Evolutionary conservation across 2,888 invertebrate genomes (phyloP), one percentile per base, ranked within the genome.

Genomic region (Lycaena phlaeas): DNA sequence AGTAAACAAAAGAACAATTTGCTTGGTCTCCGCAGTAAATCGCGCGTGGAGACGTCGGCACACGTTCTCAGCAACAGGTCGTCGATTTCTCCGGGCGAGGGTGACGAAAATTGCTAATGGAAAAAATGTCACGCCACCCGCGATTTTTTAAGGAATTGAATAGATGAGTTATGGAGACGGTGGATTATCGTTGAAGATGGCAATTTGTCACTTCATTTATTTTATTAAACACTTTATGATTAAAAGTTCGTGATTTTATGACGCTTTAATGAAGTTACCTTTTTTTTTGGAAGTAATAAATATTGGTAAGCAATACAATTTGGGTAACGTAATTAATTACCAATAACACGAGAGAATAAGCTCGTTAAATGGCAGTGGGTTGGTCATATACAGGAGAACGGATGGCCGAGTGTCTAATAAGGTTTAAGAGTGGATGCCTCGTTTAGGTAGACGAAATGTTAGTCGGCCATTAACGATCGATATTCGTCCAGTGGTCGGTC

Each of bases 31-130:
- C 25, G 14, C 51, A 46, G 52, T 54, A 56, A 63, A 63, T 59
- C 60, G 56, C 49, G 50, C 41, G 52, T 46, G 50, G 51, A 50
- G 52, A 53, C 55, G 51, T 51, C 48, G 51, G 57, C 70, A 64
- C 64, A 67, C 68, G 62, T 64, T 59, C 53, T 43, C 28, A 44
- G 72, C 78, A 79, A 79, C 78, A 79, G 79, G 79, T 79, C 66
- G 75, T 57, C 77, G 72, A 75, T 78, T 75, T 70, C 64, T n/a
- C 59, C 43, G 43, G 50, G 55, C 46, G 49, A 38, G 50, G 50
- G 54, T 60, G 68, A 61, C 66, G 55, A 61, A 59, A 53, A 57
- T 64, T 57, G 57, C 59, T 77, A 73, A 76, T 76, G 71, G 71
- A 76, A 77, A 76, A 79, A 76, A 68, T 50, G 69, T 69, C 72